These are phyloP conservation scores for Galerucella calmariensis DNA, from an alignment of 2,888 invertebrate species.

Conservation along the genomic window DNA sequence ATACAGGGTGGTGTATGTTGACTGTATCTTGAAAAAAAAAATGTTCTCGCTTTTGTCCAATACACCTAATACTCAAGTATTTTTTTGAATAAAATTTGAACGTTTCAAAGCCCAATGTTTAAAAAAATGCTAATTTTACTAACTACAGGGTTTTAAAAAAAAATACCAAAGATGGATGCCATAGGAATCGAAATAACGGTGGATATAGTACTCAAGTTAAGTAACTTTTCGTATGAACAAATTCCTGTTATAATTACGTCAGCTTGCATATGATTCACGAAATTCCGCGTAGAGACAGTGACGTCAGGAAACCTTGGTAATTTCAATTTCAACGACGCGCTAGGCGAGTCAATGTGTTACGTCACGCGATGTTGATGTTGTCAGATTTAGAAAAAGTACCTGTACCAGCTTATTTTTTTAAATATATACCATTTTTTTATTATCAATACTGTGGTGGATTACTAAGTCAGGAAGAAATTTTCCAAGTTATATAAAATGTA, in stretches of 20 bases:
- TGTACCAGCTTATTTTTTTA: too few species aligned
- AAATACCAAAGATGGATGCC: conserved; percentile 32
- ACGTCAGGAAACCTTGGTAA: conserved; percentile 34
- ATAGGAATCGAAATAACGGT: conserved; percentile 41
- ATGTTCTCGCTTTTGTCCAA: background rate
- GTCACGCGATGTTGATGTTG: conserved; percentile 15
- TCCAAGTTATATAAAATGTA: too few species aligned
- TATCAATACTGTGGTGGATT: too few species aligned
- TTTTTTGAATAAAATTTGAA: background rate
- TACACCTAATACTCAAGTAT: too few species aligned
- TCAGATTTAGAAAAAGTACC: background rate
- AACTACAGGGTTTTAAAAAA: background rate
- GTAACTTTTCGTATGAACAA: conserved; percentile 24
- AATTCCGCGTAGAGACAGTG: conserved; percentile 22
- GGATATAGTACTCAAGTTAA: conserved; percentile 43
- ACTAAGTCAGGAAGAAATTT: too few species aligned
- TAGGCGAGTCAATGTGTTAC: background rate
- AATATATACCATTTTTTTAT: too few species aligned
- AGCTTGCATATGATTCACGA: conserved; percentile 19
- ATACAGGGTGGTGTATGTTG: too few species aligned
- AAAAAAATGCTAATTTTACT: background rate
- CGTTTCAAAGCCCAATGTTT: background rate
- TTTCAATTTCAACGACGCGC: background rate
- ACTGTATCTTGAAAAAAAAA: too few species aligned
- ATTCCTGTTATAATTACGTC: conserved; percentile 27